Evolutionary conservation across 2,888 invertebrate species (phyloP).

Genomic region (Scaptomyza cyrtandrae): DNA sequence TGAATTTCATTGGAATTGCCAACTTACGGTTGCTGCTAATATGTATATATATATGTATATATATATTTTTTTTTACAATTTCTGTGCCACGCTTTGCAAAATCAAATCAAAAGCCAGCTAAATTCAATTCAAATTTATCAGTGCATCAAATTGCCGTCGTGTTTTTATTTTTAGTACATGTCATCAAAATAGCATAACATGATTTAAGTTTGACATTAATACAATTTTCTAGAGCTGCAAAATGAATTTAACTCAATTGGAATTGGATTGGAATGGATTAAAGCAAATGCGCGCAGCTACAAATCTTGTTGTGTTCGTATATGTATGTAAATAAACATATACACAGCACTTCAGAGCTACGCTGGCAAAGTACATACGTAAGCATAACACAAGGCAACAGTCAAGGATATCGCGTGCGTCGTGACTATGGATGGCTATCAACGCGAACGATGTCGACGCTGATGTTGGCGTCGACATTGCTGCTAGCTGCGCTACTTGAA

Average conservation of each 20-base stretch:
- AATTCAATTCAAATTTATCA: conserved; percentile 26
- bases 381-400: conserved; percentile 64
- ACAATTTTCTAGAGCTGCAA: conserved; percentile 30
- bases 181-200: conserved; percentile 27
- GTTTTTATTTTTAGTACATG: conserved; percentile 24
- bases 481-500: conserved; percentile 37
- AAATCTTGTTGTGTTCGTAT: conserved; percentile 13
- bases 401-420: conserved; percentile 70
- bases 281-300: conserved; percentile 33
- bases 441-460: conserved; percentile 23
- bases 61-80: background rate
- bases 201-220: conserved; percentile 20
- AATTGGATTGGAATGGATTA: conserved; percentile 14
- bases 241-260: conserved; percentile 30
- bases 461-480: conserved; percentile 34
- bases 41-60: background rate
- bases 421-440: conserved; percentile 40
- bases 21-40: conserved; percentile 2
- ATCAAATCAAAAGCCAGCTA: conserved; percentile 11
- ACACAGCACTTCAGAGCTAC: conserved; percentile 25
- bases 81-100: background rate
- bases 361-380: conserved; percentile 47
- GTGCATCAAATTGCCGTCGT: conserved; percentile 34
- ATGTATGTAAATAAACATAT: conserved; percentile 4
- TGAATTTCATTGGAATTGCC: conserved; percentile 21